These are phyloP conservation scores for Bursaphelenchus okinawaensis DNA, from an alignment of 2,888 invertebrate species.

Conservation along the genomic window DNA sequence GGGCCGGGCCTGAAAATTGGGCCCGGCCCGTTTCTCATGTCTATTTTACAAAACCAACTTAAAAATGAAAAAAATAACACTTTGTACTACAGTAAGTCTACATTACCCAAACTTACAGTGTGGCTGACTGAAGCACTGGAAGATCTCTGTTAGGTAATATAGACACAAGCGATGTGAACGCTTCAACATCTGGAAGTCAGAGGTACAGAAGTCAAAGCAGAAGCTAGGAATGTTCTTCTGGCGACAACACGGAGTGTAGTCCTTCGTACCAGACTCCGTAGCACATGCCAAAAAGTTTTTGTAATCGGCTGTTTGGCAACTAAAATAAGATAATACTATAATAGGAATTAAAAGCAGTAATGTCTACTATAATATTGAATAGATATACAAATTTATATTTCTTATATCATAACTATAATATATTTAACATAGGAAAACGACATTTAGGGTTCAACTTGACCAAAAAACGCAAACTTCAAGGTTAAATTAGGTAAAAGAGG, in stretches of 20 bases:
- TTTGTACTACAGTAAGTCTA: too few relatives aligned
- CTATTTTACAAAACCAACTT: too few relatives aligned
- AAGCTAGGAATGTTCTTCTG: conserved; percentile 54
- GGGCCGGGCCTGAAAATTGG: too few relatives aligned
- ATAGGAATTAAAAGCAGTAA: not conserved
- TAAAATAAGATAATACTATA: conserved; percentile 18
- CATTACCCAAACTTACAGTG: conserved; percentile 16
- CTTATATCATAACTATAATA: not conserved
- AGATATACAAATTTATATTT: conserved; percentile 4
- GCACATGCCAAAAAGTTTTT: conserved; percentile 53
- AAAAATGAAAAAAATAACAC: too few relatives aligned
- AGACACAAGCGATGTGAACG: conserved; percentile 54
- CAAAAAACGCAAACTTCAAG: not conserved
- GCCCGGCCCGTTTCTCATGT: too few relatives aligned
- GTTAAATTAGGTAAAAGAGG: conserved; percentile 4
- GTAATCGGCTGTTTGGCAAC: conserved; percentile 53
- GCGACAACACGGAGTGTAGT: conserved; percentile 56
- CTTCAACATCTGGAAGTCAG: conserved; percentile 48
- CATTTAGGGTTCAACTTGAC: too few relatives aligned
- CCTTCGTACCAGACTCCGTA: conserved; percentile 49
- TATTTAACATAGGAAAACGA: not conserved
- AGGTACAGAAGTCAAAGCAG: conserved; percentile 56
- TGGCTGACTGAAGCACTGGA: conserved; percentile 48
- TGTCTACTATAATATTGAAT: not conserved
- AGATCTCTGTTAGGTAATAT: conserved; percentile 57